Conservation (phyloP, 2,113 vertebrate species). For the Eudorcas thomsonii region DNA sequence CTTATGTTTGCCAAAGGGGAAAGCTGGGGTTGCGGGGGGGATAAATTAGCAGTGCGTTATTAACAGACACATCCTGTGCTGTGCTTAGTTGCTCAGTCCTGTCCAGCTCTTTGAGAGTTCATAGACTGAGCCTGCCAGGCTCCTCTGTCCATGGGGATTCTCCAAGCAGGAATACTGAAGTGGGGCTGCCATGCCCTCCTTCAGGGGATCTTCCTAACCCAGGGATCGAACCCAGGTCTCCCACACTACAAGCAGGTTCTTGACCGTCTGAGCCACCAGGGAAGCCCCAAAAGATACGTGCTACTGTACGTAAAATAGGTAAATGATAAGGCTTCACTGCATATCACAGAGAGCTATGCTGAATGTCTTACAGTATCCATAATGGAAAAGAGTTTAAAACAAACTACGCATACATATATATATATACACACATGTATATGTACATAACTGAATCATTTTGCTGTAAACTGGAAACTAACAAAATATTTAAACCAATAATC, state of each 20-base stretch:
- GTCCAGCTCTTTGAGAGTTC: not conserved
- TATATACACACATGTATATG: not conserved
- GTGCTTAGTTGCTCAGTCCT: rapidly evolving
- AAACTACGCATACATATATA: not conserved
- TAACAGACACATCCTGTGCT: not conserved
- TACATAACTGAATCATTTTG: too few species aligned
- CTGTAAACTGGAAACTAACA: not conserved
- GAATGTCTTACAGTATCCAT: not conserved
- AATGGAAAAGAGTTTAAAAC: not conserved
- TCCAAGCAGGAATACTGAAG: not conserved
- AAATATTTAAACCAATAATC: not conserved
- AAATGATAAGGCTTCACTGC: not conserved
- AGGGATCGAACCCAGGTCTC: not conserved
- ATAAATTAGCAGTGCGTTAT: not conserved
- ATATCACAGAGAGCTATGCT: not conserved
- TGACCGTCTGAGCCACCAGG: not conserved
- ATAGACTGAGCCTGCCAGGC: not conserved
- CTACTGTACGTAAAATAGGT: not conserved
- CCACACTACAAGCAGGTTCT: not conserved
- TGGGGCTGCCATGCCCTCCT: not conserved
- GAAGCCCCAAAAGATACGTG: not conserved
- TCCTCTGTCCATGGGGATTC: not conserved
- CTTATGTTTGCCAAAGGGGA: not conserved
- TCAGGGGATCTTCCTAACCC: not conserved
- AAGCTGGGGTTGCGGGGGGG: not conserved